Percentiles rank a stretch among this genome's conserved stretches.
Evolutionary conservation across 2,113 vertebrate genomes (phyloP).

Genomic region (Hemicordylus capensis): DNA sequence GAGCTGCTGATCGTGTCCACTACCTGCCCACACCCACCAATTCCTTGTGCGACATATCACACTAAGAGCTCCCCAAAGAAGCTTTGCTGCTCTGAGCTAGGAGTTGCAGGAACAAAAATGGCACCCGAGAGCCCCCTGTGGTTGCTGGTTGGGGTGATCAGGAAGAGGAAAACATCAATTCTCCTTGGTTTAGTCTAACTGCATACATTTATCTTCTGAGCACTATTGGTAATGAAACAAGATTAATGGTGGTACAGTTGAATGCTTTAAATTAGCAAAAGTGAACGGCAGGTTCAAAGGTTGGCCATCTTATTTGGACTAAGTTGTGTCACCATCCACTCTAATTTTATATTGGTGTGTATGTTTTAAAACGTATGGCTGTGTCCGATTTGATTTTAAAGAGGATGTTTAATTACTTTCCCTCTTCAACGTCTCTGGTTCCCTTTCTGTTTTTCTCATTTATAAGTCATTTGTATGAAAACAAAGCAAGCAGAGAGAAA

Average conservation of each 20-base stretch:
- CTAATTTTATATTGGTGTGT: slow-evolving; percentile 2
- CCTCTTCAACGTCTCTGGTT: slow-evolving; percentile 65
- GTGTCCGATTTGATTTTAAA: slow-evolving; percentile 66
- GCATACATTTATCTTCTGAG: slow-evolving; percentile 52
- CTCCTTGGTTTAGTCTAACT: slow-evolving; percentile 20
- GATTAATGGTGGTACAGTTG: slow-evolving; percentile 42
- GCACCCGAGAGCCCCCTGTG: slow-evolving; percentile 52
- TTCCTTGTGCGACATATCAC: background rate
- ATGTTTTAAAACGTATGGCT: slow-evolving; percentile 59
- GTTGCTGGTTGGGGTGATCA: slow-evolving; percentile 32
- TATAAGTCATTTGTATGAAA: slow-evolving; percentile 89
- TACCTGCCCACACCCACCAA: background rate
- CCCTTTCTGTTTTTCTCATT: slow-evolving; percentile 71
- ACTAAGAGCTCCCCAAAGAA: background rate
- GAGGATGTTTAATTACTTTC: slow-evolving; percentile 61
- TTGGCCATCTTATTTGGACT: slow-evolving; percentile 17
- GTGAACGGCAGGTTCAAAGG: slow-evolving; percentile 31
- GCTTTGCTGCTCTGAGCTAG: fast-evolving
- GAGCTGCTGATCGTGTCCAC: background rate
- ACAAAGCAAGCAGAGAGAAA: slow-evolving; percentile 80
- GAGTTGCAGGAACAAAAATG: background rate
- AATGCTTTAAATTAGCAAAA: slow-evolving; percentile 39
- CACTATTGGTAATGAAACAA: slow-evolving; percentile 41
- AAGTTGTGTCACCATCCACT: slow-evolving; percentile 31
- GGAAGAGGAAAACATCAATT: slow-evolving; percentile 40